Evolutionary conservation across 1,140 invertebrate species (phyloP), one percentile per base, ranked within the genome.

Genomic region (Adelges cooleyi): DNA sequence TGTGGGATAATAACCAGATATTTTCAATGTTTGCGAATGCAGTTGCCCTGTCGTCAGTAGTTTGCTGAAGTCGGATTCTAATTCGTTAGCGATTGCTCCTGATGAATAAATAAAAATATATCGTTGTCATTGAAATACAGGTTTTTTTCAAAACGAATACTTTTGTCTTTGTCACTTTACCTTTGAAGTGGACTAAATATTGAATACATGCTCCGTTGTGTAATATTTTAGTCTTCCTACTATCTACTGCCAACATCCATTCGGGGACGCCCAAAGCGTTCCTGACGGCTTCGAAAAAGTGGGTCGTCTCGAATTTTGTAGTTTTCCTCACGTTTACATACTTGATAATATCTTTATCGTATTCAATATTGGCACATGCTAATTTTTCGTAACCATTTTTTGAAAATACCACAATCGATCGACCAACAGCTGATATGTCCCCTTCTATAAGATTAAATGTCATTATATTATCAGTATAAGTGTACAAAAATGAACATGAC

Each of bases 341-440:
- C 74, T 92, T 93, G 42, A 94, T 84, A 51, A 94, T 89, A 74
- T 94, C 88, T 73, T 90, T 84, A 74, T 95, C 91, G 1, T 89
- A 87, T 71, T 88, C 83, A 66, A 95, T 92, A 73, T 95, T 95
- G 48, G 91, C 90, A 75, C 92, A 95, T 11, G 90, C 90, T 72
- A 89, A 86, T 70, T 85, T 78, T 49, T 89, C 83, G 2, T 75
- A 73, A 9, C 82, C 82, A 69, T 92, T 83, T 33, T 86, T 82
- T 9, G 83, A 85, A 71, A 92, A 83, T 53, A 96, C 84, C 1
- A 95, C 85, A 69, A 95, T 83, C 3, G 92, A 93, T 68, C 86
- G 81, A 6, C 90, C 89, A 71, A 95, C 77, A 1, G 92, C 89
- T 18, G 81, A 83, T 52, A 86, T 81, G 3, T 78, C 74, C 49